Base-by-base conservation (phyloP, 2,113 vertebrate species). In the Coptodon rendalli region DNA sequence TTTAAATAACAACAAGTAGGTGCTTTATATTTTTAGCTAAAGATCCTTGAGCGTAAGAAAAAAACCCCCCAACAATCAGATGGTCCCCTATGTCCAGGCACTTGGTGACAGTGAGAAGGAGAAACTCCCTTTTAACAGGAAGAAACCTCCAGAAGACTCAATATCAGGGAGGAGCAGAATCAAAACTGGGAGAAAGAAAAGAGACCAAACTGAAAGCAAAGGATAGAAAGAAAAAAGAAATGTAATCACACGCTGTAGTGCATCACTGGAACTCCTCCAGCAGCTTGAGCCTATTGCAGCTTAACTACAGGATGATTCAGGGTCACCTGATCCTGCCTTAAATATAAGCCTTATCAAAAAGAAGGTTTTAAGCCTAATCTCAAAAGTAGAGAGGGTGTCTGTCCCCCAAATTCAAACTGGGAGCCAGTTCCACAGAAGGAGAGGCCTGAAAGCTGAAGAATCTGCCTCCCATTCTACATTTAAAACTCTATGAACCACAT, bases 391-490 rank as follows among this genome's bases (percentile, higher is more conserved):
- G 38, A 9, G 22, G 38, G 8, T 73, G 38, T 27, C 8, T 45
- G 22, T 73, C 13, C 24, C 68, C 68, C 22, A 73, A 45, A 73
- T 73, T 45, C 40, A 73, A 73, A 45, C 66, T 71, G 66, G 36
- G 66, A 71, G 63, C 63, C 1, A 0, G 66, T 43, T 71, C n/a
- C 36, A 71, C n/a, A 43, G 66, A 43, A 43, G 40, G 40, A 71
- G 38, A 14, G 13, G 2, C 22, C 13, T 73, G 38, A 45, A 45
- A 45, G 68, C 13, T 73, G 1, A 45, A 73, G 7, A 43, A 13
- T 73, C 38, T 45, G 40, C 36, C 63, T 40, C 63, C 34, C 63
- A 38, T 38, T 38, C 36, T 68, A 68, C 12, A 40, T 68, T 40
- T 68, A 40, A 40, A 68, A 68, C 63, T 31, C 57, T 68, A 68